Evolutionary conservation across 1,140 invertebrate species (phyloP).

Genomic region (Bombyx mandarina): DNA sequence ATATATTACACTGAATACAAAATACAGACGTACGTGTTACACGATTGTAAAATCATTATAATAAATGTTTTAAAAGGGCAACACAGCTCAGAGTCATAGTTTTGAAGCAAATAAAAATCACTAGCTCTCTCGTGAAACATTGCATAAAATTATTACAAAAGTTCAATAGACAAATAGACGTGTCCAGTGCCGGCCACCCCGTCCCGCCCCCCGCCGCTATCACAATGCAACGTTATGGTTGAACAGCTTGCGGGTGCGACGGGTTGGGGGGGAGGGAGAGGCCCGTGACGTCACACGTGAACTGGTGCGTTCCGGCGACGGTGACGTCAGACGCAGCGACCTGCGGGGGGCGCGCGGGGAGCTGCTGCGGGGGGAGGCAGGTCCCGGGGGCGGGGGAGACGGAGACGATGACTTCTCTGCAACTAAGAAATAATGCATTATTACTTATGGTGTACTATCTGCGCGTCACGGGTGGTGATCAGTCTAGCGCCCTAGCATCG

Average conservation of each 20-base stretch:
- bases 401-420: no score
- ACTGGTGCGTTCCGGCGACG: no score
- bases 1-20: no score
- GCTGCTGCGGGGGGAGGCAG: no score
- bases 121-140: not conserved
- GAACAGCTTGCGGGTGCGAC: slow-evolving; percentile 6
- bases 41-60: not conserved
- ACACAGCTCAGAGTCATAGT: not conserved
- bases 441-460: no score
- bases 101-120: not conserved
- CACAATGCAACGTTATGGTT: slow-evolving; percentile 7
- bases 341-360: no score
- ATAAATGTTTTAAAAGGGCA: not conserved
- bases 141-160: not conserved
- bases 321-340: no score
- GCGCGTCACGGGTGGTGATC: no score
- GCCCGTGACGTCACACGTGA: no score
- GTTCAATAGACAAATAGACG: not conserved
- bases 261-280: not conserved
- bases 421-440: no score
- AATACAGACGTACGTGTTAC: not conserved
- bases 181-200: not conserved
- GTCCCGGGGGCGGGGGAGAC: no score
- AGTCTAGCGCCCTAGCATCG: no score
- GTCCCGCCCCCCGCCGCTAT: not conserved